phyloP scores from a whole-genome alignment of 2,888 invertebrate species.

The Andrena chrysosceles region DNA sequence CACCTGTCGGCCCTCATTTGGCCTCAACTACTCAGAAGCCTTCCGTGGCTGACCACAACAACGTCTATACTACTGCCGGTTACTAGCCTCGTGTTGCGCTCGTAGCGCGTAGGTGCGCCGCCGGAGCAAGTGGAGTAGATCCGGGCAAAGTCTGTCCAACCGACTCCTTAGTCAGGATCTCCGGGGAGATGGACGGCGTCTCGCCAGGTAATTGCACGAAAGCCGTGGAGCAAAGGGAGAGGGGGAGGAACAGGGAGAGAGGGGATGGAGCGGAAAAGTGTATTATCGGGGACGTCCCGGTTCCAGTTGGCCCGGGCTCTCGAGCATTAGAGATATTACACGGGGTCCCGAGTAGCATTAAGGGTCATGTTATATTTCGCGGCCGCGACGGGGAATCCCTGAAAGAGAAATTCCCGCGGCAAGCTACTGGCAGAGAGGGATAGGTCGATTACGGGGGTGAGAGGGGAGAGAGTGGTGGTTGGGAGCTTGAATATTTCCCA shows the following conservation, averaged over 20 bases:
- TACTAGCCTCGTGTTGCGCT: conserved; percentile 23
- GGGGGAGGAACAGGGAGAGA: conserved; percentile 2
- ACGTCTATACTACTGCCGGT: conserved; percentile 77
- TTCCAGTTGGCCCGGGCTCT: conserved; percentile 25
- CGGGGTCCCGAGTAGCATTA: conserved; percentile 44
- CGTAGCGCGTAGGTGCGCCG: conserved; percentile 54
- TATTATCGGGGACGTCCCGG: conserved; percentile 71
- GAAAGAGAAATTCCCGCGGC: conserved; percentile 17
- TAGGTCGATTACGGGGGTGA: neutral
- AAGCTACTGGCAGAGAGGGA: neutral
- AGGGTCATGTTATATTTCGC: conserved; percentile 51
- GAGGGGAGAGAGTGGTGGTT: neutral
- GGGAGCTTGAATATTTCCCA: conserved; percentile 18
- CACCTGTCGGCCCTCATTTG: conserved; percentile 76
- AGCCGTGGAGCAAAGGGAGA: conserved; percentile 47
- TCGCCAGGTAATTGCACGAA: conserved; percentile 79
- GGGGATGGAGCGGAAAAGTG: conserved; percentile 61
- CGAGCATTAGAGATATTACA: conserved; percentile 65
- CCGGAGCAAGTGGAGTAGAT: conserved; percentile 68
- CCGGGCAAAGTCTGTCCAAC: conserved; percentile 62
- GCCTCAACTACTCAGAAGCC: conserved; percentile 76
- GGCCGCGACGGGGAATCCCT: conserved; percentile 26
- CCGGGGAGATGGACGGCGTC: conserved; percentile 74
- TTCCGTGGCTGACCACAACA: conserved; percentile 79
- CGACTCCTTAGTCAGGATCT: conserved; percentile 73